A percentile compares a stretch with the other conserved stretches of the same genome.
Conservation (phyloP, 2,113 vertebrate species). For the Oreochromis aureus region DNA sequence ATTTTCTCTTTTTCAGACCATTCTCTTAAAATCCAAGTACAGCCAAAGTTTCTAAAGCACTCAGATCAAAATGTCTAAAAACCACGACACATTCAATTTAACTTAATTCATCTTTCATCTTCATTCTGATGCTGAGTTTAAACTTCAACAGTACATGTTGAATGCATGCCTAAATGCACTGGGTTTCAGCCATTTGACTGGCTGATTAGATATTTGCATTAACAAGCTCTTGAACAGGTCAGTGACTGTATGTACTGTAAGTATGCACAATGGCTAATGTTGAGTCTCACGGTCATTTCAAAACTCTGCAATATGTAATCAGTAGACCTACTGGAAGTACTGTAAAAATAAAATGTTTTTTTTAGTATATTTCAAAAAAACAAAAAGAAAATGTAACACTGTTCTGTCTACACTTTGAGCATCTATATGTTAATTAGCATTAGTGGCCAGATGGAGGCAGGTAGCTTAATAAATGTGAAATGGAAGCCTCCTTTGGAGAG, state of each 20-base stretch:
- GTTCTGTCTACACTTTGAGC: background rate
- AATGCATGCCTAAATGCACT: background rate
- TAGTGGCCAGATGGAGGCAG: conserved; percentile 10
- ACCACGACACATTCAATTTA: background rate
- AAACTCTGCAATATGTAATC: background rate
- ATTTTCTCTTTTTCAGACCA: background rate
- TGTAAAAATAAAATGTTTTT: background rate
- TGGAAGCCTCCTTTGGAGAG: conserved; percentile 8
- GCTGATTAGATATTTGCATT: background rate
- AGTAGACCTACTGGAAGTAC: background rate
- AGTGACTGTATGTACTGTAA: background rate
- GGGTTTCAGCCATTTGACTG: background rate
- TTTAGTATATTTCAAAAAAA: background rate
- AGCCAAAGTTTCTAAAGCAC: background rate
- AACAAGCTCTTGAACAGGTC: background rate
- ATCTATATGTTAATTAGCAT: conserved; percentile 32
- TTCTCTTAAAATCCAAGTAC: background rate
- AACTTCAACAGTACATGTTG: background rate
- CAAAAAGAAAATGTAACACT: background rate
- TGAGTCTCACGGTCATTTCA: background rate
- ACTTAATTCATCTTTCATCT: background rate
- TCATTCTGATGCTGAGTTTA: background rate
- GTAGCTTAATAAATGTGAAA: conserved; percentile 16
- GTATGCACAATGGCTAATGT: background rate
- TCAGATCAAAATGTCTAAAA: background rate